Conservation (phyloP, 1,140 invertebrate genomes). For the Hyposmocoma kahamanoa region DNA sequence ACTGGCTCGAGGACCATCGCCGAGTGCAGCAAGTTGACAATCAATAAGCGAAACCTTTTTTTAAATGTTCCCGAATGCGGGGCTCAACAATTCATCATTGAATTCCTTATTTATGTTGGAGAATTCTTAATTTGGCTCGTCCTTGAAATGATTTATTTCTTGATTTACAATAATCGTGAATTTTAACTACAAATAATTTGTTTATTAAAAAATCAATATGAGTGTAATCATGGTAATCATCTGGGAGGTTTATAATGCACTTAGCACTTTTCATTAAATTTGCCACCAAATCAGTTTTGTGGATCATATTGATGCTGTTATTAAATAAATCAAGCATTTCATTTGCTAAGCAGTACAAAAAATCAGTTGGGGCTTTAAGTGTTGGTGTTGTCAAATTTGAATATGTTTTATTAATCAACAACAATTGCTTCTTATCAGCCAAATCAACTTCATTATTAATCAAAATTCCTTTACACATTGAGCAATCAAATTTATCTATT, state of each 20-base stretch:
- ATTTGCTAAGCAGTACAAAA: not conserved
- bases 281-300: not conserved
- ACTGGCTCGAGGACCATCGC: no score
- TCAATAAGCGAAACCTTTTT: no score
- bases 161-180: constrained; percentile 7
- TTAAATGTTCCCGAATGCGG: no score
- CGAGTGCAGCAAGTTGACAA: no score
- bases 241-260: not conserved
- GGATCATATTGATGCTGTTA: not conserved
- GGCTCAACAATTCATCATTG: no score
- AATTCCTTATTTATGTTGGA: constrained; percentile 6
- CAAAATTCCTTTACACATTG: constrained; percentile 3
- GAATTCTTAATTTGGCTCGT: not conserved
- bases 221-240: constrained; percentile 5
- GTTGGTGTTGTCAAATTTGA: constrained; percentile 5
- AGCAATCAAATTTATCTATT: constrained; percentile 10
- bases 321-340: constrained; percentile 1
- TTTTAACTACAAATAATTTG: constrained; percentile 4
- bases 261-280: not conserved
- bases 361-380: constrained; percentile 7
- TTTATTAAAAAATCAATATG: constrained; percentile 5
- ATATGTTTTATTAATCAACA: constrained; percentile 9
- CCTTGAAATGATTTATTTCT: not conserved
- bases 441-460: constrained; percentile 9
- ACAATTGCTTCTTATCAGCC: constrained; percentile 6